Percentiles rank a stretch among this genome's conserved stretches.
Evolutionary conservation across 2,888 invertebrate genomes (phyloP).

Genomic region (Dryobota labecula): DNA sequence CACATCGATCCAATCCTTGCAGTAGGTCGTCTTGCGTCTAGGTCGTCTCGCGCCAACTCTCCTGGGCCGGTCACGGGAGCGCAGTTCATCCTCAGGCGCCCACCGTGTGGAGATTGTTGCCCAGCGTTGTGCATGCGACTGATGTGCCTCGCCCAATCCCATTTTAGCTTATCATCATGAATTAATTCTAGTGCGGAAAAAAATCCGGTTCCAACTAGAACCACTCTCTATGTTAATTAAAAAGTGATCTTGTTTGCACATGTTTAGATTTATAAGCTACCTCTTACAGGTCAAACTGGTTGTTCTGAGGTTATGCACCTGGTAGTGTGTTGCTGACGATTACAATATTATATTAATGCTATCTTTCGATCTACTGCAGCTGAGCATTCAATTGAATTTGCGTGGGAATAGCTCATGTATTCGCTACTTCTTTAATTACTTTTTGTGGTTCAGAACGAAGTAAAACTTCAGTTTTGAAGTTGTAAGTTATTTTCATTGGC

Average conservation of each 20-base stretch:
- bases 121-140: no score
- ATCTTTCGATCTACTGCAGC: not conserved
- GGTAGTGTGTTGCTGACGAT: not conserved
- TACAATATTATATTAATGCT: slow-evolving; percentile 3
- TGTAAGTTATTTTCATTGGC: no score
- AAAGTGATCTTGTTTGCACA: slow-evolving; percentile 38
- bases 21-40: no score
- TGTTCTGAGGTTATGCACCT: slow-evolving; percentile 27
- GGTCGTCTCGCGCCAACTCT: no score
- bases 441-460: not conserved
- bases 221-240: slow-evolving; percentile 37
- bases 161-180: no score
- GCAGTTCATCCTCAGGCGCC: no score
- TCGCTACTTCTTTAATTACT: not conserved
- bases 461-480: not conserved
- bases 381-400: not conserved
- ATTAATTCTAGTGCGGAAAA: slow-evolving; percentile 2
- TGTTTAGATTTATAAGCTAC: slow-evolving; percentile 20
- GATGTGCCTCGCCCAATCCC: no score
- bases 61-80: no score
- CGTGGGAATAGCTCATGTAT: not conserved
- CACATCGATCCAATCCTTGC: no score
- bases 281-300: slow-evolving; percentile 30
- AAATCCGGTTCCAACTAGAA: not conserved
- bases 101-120: no score